Evolutionary conservation across 2,113 vertebrate species (phyloP).

Genomic region (Microtus oregoni): DNA sequence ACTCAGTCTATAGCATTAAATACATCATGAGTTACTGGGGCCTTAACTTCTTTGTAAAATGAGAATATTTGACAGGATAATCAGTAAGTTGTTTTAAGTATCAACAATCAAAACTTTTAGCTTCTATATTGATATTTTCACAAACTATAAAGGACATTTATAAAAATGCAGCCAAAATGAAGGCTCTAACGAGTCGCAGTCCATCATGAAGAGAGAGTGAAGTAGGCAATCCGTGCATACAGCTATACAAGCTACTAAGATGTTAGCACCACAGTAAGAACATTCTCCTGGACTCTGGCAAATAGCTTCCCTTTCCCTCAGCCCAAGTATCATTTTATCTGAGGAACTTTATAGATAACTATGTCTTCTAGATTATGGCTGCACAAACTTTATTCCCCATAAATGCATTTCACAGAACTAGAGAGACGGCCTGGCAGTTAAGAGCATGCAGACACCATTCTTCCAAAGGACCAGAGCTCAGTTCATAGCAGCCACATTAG

Average conservation of each 20-base stretch:
- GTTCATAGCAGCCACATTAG: neutral
- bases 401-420: neutral
- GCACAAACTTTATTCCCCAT: neutral
- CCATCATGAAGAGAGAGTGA: neutral
- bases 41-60: slow-evolving; percentile 17
- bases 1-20: neutral
- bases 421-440: neutral
- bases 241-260: slow-evolving; percentile 9
- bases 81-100: neutral
- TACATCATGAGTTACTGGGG: neutral
- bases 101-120: slow-evolving; percentile 11
- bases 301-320: neutral
- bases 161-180: slow-evolving; percentile 4
- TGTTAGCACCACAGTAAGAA: neutral
- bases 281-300: neutral
- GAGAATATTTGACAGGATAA: neutral
- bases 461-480: neutral
- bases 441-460: neutral
- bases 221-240: neutral
- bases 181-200: neutral
- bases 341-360: neutral
- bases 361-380: neutral
- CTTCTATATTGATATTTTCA: slow-evolving; percentile 6
- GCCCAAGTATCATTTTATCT: neutral
- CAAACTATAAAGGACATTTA: slow-evolving; percentile 11